These are phyloP conservation scores for Quadroppia sp. DNA, from an alignment of 2,888 invertebrate species.

Conservation along the genomic window DNA sequence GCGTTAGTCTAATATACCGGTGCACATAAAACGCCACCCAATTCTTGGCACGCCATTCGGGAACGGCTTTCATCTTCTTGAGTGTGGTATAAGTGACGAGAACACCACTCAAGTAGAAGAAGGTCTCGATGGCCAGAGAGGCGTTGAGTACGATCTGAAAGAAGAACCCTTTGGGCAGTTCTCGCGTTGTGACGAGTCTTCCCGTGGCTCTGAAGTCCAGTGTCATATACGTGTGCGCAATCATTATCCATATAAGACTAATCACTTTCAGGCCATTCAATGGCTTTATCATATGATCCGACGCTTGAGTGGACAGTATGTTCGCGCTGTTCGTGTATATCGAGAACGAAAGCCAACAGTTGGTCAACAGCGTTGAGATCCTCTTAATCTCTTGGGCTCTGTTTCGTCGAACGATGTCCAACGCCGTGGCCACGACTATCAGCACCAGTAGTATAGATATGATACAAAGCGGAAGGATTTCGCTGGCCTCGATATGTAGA, in stretches of 20 bases:
- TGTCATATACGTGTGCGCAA: slow-evolving; percentile 38
- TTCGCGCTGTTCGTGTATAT: not conserved
- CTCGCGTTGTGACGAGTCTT: slow-evolving; percentile 14
- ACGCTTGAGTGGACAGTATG: slow-evolving; percentile 11
- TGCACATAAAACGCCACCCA: slow-evolving; percentile 39
- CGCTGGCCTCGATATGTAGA: not conserved
- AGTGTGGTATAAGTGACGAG: slow-evolving; percentile 17
- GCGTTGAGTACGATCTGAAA: slow-evolving; percentile 46
- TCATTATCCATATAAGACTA: slow-evolving; percentile 38
- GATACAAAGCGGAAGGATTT: slow-evolving; percentile 14
- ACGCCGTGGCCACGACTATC: slow-evolving; percentile 4
- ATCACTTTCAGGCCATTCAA: slow-evolving; percentile 36
- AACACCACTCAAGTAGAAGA: slow-evolving; percentile 46
- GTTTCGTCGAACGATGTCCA: not conserved
- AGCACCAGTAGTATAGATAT: not conserved
- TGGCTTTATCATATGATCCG: not conserved
- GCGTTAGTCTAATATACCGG: slow-evolving; percentile 36
- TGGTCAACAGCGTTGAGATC: not conserved
- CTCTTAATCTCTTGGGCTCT: not conserved
- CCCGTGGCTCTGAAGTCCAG: slow-evolving; percentile 38
- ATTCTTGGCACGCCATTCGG: not conserved
- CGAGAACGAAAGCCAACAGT: slow-evolving; percentile 31
- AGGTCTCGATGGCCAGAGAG: slow-evolving; percentile 46
- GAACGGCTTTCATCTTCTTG: not conserved
- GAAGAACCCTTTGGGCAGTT: slow-evolving; percentile 44